These are phyloP conservation scores for Ornithoptera alexandrae DNA, from an alignment of 2,888 invertebrate genomes.

Conservation along the genomic window DNA sequence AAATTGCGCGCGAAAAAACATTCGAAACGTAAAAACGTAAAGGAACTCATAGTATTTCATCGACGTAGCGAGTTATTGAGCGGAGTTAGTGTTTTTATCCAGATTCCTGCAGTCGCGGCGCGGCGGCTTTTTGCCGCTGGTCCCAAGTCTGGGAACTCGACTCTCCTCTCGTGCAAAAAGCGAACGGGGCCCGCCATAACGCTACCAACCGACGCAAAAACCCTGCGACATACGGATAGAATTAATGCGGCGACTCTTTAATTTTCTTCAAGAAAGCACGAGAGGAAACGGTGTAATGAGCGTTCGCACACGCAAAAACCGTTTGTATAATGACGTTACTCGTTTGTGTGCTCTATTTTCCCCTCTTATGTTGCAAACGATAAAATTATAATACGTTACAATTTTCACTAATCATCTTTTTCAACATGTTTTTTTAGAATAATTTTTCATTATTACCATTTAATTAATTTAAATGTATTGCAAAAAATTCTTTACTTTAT, in stretches of 20 bases:
- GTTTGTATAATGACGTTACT: conserved; percentile 68
- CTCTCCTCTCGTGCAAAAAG: conserved; percentile 57
- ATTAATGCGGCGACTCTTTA: conserved; percentile 77
- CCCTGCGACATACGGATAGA: conserved; percentile 69
- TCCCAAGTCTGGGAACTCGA: conserved; percentile 65
- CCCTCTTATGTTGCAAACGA: conserved; percentile 50
- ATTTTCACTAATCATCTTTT: too few species aligned
- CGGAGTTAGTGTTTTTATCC: conserved; percentile 57
- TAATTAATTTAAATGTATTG: too few species aligned
- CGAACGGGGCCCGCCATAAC: conserved; percentile 61
- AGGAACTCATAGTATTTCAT: conserved; percentile 78
- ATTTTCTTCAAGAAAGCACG: conserved; percentile 78
- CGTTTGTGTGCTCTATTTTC: conserved; percentile 49
- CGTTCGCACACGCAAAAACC: conserved; percentile 70
- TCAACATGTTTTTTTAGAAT: too few species aligned
- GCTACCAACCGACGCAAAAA: conserved; percentile 61
- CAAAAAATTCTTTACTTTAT: too few species aligned
- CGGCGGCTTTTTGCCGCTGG: conserved; percentile 54
- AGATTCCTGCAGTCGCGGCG: conserved; percentile 47
- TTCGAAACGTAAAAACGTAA: conserved; percentile 60
- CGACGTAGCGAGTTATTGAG: conserved; percentile 74
- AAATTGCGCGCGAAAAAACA: conserved; percentile 69
- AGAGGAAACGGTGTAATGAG: conserved; percentile 78
- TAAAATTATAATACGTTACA: too few species aligned
- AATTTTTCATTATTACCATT: too few species aligned